These are phyloP conservation scores for Drosophila parthenogenetica DNA, from an alignment of 2,888 invertebrate genomes.

Conservation along the genomic window DNA sequence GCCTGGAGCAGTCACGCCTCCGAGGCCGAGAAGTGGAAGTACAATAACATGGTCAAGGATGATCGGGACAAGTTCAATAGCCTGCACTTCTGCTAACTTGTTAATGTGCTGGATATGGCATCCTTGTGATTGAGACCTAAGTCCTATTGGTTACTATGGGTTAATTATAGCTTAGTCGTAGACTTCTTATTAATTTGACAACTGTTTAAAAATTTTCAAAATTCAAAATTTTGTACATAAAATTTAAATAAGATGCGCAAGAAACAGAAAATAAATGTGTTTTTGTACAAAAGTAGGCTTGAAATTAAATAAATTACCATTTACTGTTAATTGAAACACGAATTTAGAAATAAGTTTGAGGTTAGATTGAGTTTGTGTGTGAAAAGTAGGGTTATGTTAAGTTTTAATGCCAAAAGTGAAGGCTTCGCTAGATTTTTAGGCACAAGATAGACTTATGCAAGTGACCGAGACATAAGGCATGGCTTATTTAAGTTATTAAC, in stretches of 20 bases:
- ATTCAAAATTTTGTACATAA: conserved; percentile 23
- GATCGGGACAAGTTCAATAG: conserved; percentile 83
- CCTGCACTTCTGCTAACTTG: conserved; percentile 82
- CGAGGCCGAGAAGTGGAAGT: conserved; percentile 83
- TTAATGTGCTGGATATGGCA: not conserved
- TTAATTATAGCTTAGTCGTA: conserved; percentile 41
- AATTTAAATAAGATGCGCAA: conserved; percentile 57
- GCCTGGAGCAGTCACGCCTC: conserved; percentile 73
- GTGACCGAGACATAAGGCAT: too few species aligned
- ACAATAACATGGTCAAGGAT: conserved; percentile 83
- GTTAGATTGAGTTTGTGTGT: not conserved
- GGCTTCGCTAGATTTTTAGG: not conserved
- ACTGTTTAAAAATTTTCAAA: conserved; percentile 10
- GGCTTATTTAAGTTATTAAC: too few species aligned
- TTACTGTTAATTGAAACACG: not conserved
- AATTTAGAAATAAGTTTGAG: not conserved
- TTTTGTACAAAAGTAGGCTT: not conserved
- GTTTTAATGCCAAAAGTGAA: not conserved
- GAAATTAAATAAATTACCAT: not conserved
- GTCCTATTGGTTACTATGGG: conserved; percentile 38
- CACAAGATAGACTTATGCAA: too few species aligned
- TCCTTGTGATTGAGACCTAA: conserved; percentile 25
- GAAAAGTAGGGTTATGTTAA: not conserved
- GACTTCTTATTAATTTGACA: conserved; percentile 28
- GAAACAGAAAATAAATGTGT: not conserved